Base-by-base conservation (phyloP, 2,797 vertebrate genomes). In the Spea hammondii region DNA sequence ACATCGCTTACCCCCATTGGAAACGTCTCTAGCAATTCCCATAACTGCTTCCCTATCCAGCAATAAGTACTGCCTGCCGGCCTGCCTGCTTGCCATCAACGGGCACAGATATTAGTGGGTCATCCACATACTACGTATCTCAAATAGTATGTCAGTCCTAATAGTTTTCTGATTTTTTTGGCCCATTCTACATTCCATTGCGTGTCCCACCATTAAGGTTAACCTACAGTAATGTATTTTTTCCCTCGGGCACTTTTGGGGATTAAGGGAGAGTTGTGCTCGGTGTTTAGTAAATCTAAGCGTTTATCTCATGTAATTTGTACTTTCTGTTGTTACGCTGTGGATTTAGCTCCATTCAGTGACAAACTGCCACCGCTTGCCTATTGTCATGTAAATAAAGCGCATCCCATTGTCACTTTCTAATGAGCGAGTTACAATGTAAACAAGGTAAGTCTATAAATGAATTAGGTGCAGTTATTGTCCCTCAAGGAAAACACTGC, bases 271-370 rank as follows among this genome's bases (percentile, higher is more conserved):
- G 89, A 86, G 79, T 85, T 91, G 5, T 62, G 4, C 3, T 62
- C 59, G 32, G 9, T 32, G n/a, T 12, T 17, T 17, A 17, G n/a
- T 62, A 62, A 62, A 88, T 82, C 87, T 88, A 93, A 93, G 91
- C 93, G 91, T 95, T 96, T 94, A 91, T 88, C 84, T 86, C 91
- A 83, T 84, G 88, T 89, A 89, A 92, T 91, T 92, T 87, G 89
- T 91, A 85, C 82, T 83, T 55, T 85, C 89, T 84, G 91, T 93
- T 93, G 89, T 93, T 86, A 89, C 87, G 14, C 88, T 84, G 12
- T 4, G 59, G 59, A 62, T 83, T 86, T 70, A 86, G 86, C 88
- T 83, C 71, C 84, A 89, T 96, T 94, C 89, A 80, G 82, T 32
- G 32, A 57, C 78, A 82, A 13, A 78, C 89, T 87, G 83, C 87